phyloP scores from a whole-genome alignment of 2,888 invertebrate genomes.

The Plebejus melissa region DNA sequence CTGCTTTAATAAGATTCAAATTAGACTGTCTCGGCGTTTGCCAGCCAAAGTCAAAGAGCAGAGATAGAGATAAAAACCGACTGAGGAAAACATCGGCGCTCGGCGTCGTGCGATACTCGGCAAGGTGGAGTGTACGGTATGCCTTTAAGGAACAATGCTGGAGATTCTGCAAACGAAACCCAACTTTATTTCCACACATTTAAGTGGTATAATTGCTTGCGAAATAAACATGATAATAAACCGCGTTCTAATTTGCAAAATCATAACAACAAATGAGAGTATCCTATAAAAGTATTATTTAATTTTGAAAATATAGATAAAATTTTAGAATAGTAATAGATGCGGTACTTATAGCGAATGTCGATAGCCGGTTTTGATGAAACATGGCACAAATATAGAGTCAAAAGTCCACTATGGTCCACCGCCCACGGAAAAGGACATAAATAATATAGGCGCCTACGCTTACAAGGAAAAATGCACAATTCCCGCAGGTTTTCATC shows the following conservation, averaged over 20 bases:
- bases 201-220: constrained; percentile 31
- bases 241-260: constrained; percentile 39
- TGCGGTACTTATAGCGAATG: background rate
- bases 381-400: too few species aligned
- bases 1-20: constrained; percentile 50
- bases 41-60: constrained; percentile 74
- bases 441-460: background rate
- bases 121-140: constrained; percentile 36
- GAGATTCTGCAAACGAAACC: constrained; percentile 31
- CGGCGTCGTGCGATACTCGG: constrained; percentile 39
- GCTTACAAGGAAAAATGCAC: background rate
- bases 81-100: constrained; percentile 62
- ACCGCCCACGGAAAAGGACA: background rate
- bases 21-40: constrained; percentile 48
- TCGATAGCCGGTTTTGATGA: too few species aligned
- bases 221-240: constrained; percentile 28
- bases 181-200: background rate
- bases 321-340: background rate
- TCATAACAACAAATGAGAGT: constrained; percentile 40
- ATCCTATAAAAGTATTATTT: constrained; percentile 29
- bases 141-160: constrained; percentile 35
- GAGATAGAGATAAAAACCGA: constrained; percentile 64
- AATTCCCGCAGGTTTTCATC: background rate
- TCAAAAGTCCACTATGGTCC: too few species aligned
- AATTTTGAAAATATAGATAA: background rate